Base-by-base conservation (phyloP, 2,888 invertebrate genomes). In the Tricholauxania praeusta region DNA sequence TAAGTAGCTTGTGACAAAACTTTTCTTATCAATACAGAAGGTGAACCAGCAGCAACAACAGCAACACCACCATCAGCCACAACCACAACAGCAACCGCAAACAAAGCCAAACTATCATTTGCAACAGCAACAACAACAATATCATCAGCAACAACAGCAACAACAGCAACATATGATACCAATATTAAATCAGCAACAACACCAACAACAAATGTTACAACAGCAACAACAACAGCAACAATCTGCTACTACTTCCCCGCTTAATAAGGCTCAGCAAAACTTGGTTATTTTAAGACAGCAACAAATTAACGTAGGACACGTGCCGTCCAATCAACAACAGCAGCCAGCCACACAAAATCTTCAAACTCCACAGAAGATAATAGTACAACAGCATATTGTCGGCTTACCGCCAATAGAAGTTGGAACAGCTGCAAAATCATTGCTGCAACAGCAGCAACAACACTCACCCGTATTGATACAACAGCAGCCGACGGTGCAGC, bases 291-390 rank as follows among this genome's bases (percentile, higher is more conserved):
- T 79, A 32, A 77, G 75, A 15, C 76, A 76, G 28, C 79, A 78
- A 71, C 79, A 78, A 71, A 62, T 75, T 28, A 47, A 71, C 3
- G 15, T 68, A 49, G 49, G 59, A 52, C n/a, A 15, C n/a, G 57
- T 39, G 8, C 60, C 72, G 32, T 76, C 63, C 55, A 66, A 64
- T 55, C 71, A 73, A 47, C 78, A 77, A 49, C 75, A 75, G 19
- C 75, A 75, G 51, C 82, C 84, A 81, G 80, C 85, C 74, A 75
- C 87, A 82, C 78, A 86, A 79, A 78, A 80, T 81, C 80, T 85
- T 2, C 82, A 84, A 12, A 79, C 82, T 12, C 62, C 76, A 12
- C 82, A 79, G 66, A 81, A 81, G 69, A 77, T 82, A 32, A 79
- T 83, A 74, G 83, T 82, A 32, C 82, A 81, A 49, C 84, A 83